Evolutionary conservation across 2,888 invertebrate genomes (phyloP), one percentile per base, ranked within the genome.

Genomic region (Zeuzera pyrina): DNA sequence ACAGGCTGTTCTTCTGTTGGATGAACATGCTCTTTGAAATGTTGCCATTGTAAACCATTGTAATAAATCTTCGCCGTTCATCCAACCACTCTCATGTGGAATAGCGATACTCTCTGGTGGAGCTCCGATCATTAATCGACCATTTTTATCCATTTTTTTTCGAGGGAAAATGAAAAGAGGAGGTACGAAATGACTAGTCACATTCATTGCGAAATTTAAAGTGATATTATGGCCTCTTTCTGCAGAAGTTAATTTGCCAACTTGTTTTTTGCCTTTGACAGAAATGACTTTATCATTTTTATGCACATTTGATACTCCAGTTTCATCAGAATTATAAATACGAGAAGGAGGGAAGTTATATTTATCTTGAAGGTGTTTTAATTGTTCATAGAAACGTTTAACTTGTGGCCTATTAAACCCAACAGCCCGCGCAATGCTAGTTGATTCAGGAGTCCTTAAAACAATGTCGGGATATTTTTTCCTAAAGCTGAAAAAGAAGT

Each of bases 61-160:
- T 1, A 44, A 13, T 32, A 47, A 44, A 15, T 45, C 30, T 3
- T 39, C 38, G 25, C 31, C 33, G 27, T 45, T 51, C 35, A 49
- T 46, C 45, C 42, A 49, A 3, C 31, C 35, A 3, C 16, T 24
- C 7, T 22, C 26, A 13, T 11, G 13, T 11, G 26, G 12, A 26
- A 36, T 32, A 14, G 13, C 31, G 13, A 32, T 31, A 23, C 36
- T 36, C 24, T 32, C 36, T 29, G 33, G 33, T 10, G 34, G 34
- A 21, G 31, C 34, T 6, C 32, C 32, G 29, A 38, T 38, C 31
- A 38, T 34, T 13, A 38, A 26, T 14, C 34, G 38, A 19, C 34
- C 34, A 31, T 34, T 29, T 21, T 38, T 38, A 34, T 38, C 33
- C 29, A 34, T 38, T 34, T 31, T 38, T 26, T 34, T 33, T 19